These are phyloP conservation scores for Macrophya annulata DNA, from an alignment of 2,888 invertebrate species.

Conservation along the genomic window DNA sequence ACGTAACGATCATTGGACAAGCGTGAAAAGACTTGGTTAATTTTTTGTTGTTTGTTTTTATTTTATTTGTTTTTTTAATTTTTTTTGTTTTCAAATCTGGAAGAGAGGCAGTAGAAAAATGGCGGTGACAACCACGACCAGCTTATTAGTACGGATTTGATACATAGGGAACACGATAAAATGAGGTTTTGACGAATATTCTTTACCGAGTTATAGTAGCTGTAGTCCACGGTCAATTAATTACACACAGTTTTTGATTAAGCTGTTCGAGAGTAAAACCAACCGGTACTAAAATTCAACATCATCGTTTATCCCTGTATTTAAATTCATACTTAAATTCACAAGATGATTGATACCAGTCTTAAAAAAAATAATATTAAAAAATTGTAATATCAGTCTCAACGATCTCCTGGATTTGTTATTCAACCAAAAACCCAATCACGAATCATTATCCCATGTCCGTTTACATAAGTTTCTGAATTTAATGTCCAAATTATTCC, in stretches of 20 bases:
- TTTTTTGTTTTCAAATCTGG: background rate
- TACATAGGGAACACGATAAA: conserved; percentile 43
- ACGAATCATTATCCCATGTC: background rate
- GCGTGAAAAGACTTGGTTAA: background rate
- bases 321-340: background rate
- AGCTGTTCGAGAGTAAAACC: conserved; percentile 32
- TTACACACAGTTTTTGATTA: conserved; percentile 33
- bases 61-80: no score
- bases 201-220: background rate
- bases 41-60: no score
- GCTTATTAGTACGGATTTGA: conserved; percentile 46
- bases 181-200: conserved; percentile 50
- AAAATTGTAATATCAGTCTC: background rate
- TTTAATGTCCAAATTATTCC: background rate
- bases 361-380: background rate
- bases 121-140: conserved; percentile 39
- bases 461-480: background rate
- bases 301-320: background rate
- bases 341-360: background rate
- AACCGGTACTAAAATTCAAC: conserved; percentile 15
- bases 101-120: conserved; percentile 33
- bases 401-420: background rate
- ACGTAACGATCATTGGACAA: conserved; percentile 34
- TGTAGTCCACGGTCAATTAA: conserved; percentile 38
- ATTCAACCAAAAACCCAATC: background rate